These are phyloP conservation scores for Urosaurus nigricauda DNA, from an alignment of 2,797 vertebrate species.

Conservation along the genomic window DNA sequence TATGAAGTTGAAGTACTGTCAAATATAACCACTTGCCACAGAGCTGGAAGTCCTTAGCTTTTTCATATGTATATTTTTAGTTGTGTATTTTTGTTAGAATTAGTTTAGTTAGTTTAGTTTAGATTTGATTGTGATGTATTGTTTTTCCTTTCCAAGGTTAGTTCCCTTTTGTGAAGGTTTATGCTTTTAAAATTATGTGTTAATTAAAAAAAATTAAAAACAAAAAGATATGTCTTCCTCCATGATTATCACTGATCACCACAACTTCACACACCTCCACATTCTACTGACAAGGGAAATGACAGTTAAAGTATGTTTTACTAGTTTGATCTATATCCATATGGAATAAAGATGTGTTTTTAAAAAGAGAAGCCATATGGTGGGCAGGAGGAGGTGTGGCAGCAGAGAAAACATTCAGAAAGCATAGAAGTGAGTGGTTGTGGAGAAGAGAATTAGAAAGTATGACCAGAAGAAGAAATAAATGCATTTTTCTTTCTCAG, in stretches of 20 bases:
- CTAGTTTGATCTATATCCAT: conserved; percentile 24
- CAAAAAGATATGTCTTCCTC: conserved; percentile 34
- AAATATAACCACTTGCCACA: too few species aligned
- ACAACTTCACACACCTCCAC: conserved; percentile 40
- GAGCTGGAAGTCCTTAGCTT: too few species aligned
- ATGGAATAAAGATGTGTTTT: conserved; percentile 21
- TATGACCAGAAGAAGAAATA: conserved; percentile 1
- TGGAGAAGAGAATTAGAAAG: neutral
- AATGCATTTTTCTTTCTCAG: neutral
- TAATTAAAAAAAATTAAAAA: too few species aligned
- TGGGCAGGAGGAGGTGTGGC: neutral
- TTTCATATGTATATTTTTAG: too few species aligned
- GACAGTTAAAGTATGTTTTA: conserved; percentile 43
- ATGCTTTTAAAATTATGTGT: too few species aligned
- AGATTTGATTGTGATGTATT: too few species aligned
- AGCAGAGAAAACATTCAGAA: neutral
- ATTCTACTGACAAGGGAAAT: conserved; percentile 52
- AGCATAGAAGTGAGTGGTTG: neutral
- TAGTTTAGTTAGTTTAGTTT: too few species aligned
- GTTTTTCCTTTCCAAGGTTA: too few species aligned
- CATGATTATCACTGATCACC: conserved; percentile 58
- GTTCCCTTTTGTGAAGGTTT: too few species aligned
- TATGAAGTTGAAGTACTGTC: too few species aligned
- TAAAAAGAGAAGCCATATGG: neutral
- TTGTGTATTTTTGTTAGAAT: too few species aligned